phyloP scores from a whole-genome alignment of 1,140 invertebrate species.

The Eueides isabella region DNA sequence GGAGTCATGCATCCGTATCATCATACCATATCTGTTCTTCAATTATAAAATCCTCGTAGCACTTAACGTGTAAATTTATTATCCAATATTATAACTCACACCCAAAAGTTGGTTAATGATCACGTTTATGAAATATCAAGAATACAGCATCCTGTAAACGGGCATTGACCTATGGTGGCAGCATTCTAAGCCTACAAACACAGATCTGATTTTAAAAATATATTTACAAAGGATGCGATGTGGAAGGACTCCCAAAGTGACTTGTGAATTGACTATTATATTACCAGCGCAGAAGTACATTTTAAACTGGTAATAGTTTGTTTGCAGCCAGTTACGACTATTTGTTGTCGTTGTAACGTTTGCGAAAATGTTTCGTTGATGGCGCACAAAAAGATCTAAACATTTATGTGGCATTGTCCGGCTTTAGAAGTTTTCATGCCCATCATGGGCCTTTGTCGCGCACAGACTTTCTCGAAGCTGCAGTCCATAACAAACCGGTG shows the following conservation, averaged over 20 bases:
- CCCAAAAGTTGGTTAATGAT: constrained; percentile 67
- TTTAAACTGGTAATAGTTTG: constrained; percentile 45
- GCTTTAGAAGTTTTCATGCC: constrained; percentile 51
- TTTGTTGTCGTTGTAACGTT: constrained; percentile 59
- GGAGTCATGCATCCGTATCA: constrained; percentile 21
- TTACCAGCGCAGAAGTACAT: constrained; percentile 34
- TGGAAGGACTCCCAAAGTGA: constrained; percentile 7
- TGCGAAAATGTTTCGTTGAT: constrained; percentile 60
- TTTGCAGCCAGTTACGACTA: constrained; percentile 59
- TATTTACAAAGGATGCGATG: constrained; percentile 23
- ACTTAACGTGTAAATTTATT: constrained; percentile 55
- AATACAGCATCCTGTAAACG: constrained; percentile 49
- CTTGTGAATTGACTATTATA: constrained; percentile 36
- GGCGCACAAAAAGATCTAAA: constrained; percentile 59
- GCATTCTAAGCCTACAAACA: constrained; percentile 48
- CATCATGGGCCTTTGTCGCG: constrained; percentile 56
- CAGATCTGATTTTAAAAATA: constrained; percentile 11
- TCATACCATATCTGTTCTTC: constrained; percentile 46
- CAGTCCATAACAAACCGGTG: constrained; percentile 41
- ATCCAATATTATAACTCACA: constrained; percentile 55
- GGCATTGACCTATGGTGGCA: constrained; percentile 53
- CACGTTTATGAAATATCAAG: constrained; percentile 65
- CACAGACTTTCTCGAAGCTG: constrained; percentile 46
- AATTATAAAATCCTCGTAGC: constrained; percentile 54
- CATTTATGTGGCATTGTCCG: constrained; percentile 74